Evolutionary conservation across 2,888 invertebrate genomes (phyloP), one percentile per base, ranked within the genome.

Genomic region (Leptopilina myrica): DNA sequence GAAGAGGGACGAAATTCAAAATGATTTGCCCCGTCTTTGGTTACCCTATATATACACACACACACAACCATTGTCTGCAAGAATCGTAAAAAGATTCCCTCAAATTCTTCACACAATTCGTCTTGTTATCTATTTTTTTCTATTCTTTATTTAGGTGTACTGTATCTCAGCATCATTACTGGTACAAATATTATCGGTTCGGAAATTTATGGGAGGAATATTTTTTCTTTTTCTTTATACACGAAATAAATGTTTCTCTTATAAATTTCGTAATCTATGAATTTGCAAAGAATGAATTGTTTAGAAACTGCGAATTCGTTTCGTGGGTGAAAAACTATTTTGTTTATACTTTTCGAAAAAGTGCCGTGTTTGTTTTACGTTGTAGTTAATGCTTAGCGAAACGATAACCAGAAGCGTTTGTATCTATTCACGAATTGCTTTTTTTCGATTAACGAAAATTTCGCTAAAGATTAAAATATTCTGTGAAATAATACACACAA

Each of bases 21-120:
- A 85, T 88, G 88, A 89, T 88, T 89, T 88, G 88, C 86, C 87
- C 86, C 87, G 84, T 87, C 86, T 88, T 88, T 84, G 88, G 89
- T 90, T 89, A 90, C 89, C 82, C 81, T 79, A n/a, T 43, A 33
- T 78, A 75, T 76, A 59, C 1, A 64, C 12, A 49, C 12, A 49
- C 11, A 67, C 78, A 69, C 66, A 59, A 59, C 76, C 81, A 80
- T 80, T 82, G 82, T 81, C 78, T 69, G 43, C 56, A 56, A 33
- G 33, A 33, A 33, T 33, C 5, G 33, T 4, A 33, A 33, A 33
- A 33, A 73, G 79, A 75, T 69, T 43, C 43, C 78, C 81, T 78
- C 76, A 66, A 79, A 78, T 76, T 49, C 66, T 80, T 33, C 76
- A 26, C 66, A 64, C 64, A 78, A 80, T 79, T 67, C 80, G 46